Evolutionary conservation across 2,888 invertebrate genomes (phyloP), one percentile per base, ranked within the genome.

Genomic region (Drosophila cracens): DNA sequence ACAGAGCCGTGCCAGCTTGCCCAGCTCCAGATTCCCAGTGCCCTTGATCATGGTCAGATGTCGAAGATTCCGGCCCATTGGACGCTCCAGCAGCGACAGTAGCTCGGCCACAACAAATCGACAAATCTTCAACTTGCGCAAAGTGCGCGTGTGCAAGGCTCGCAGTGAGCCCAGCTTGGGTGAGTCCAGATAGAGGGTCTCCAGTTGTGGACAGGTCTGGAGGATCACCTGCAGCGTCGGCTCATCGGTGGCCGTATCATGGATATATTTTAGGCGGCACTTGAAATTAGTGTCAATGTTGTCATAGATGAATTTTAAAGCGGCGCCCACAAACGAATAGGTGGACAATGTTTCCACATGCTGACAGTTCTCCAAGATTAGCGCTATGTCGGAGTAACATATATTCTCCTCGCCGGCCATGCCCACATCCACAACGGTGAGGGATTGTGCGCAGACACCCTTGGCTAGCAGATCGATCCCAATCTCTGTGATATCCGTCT

Each of bases 351-450:
- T 95, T 43, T 94, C 94, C 56, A 96, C 93, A 90, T 95, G 95
- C 36, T 95, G 95, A 85, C 96, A 94, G 82, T 94, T 94, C 79
- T 94, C 94, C 82, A 96, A 94, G 57, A 96, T 93, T 72, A 95
- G 92, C 8, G 96, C 95, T 25, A 95, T 94, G 78, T 95, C 94
- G 56, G 95, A 95, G 77, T 95, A 95, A 83, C 95, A 95, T 61
- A 96, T 94, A 81, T 95, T 95, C 91, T 95, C 95, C 87, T 96
- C 96, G 0, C 96, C 96, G 70, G 95, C 95, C 94, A 95, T 95
- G 51, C 96, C 96, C 78, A 96, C 95, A 87, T 96, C 95, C 54
- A 96, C 93, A 51, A 95, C 94, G 6, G 95, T 94, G 46, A 96
- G 89, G 59, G 94, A 94, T 49, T 94, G 94, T 18, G 94, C 94